A percentile compares a stretch with the other conserved stretches of the same genome.
phyloP scores from a whole-genome alignment of 2,113 vertebrate genomes.

The Cranoglanis bouderius region DNA sequence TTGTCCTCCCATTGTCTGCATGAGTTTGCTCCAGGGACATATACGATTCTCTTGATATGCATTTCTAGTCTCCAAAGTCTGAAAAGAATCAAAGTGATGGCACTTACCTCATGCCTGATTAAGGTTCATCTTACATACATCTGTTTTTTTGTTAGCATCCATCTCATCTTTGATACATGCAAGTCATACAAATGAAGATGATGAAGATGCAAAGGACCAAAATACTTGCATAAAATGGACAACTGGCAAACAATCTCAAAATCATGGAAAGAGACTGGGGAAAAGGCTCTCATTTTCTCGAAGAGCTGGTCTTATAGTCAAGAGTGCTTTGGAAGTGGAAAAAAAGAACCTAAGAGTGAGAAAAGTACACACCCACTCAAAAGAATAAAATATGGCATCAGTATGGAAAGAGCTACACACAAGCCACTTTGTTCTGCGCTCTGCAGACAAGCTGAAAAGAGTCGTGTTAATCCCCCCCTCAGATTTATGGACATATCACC shows the following conservation, averaged over 20 bases:
- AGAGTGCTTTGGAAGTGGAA: not conserved
- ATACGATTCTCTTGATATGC: not conserved
- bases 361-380: not conserved
- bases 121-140: not conserved
- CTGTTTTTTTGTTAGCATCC: not conserved
- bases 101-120: not conserved
- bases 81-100: not conserved
- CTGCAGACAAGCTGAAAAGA: not conserved
- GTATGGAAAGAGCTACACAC: not conserved
- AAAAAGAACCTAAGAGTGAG: not conserved
- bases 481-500: conserved; percentile 46
- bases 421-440: conserved; percentile 16
- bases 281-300: not conserved
- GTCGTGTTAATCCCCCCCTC: conserved; percentile 8
- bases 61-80: not conserved
- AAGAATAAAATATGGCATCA: not conserved
- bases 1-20: not conserved
- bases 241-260: not conserved
- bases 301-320: not conserved
- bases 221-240: not conserved
- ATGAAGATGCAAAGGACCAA: not conserved
- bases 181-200: not conserved
- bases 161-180: not conserved
- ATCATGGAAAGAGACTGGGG: not conserved
- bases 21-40: not conserved